These are phyloP conservation scores for Sinohyriopsis cumingii DNA, from an alignment of 2,888 invertebrate species.

Conservation along the genomic window DNA sequence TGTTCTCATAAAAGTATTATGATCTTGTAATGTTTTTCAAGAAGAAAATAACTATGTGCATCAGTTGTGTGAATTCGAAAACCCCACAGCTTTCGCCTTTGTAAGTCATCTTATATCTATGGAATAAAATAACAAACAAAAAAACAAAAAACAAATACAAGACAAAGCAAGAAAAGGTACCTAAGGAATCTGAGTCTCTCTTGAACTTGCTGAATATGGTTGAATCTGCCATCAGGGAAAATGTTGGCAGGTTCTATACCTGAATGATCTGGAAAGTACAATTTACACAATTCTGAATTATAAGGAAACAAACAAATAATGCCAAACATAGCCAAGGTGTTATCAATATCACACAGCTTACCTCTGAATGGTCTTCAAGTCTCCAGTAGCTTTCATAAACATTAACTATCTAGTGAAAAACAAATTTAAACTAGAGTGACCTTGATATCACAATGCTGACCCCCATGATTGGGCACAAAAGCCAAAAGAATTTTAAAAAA, in stretches of 20 bases:
- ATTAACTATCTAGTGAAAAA: no score
- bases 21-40: no score
- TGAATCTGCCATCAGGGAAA: conserved; percentile 86
- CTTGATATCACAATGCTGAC: no score
- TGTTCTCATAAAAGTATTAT: no score
- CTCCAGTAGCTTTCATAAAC: not conserved
- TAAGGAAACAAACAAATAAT: no score
- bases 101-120: not conserved
- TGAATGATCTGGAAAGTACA: conserved; percentile 78
- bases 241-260: conserved; percentile 81
- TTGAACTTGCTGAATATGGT: conserved; percentile 92
- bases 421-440: no score
- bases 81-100: no score
- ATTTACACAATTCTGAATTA: not conserved
- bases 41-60: no score
- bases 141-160: not conserved
- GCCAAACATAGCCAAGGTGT: not conserved
- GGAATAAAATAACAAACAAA: not conserved
- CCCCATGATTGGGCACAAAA: no score
- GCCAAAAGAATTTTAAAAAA: no score
- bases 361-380: not conserved
- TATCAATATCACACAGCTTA: not conserved
- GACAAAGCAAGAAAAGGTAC: conserved; percentile 33
- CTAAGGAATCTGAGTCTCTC: conserved; percentile 91
- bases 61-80: no score